Evolutionary conservation across 2,113 vertebrate species (phyloP).

Genomic region (Copsychus sechellarum): DNA sequence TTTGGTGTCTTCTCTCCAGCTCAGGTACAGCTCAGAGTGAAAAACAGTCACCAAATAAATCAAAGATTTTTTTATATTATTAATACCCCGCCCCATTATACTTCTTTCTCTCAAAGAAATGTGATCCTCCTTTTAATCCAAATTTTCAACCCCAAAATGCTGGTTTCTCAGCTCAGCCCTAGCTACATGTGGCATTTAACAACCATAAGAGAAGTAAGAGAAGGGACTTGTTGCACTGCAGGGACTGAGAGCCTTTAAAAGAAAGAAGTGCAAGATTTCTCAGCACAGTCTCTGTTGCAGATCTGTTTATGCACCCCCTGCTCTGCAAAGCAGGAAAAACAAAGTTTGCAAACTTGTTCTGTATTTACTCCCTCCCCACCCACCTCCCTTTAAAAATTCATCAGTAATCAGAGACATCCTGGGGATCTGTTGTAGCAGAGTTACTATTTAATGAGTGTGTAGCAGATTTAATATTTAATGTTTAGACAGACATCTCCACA

Average conservation of each 20-base stretch:
- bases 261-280: neutral
- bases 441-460: constrained; percentile 39
- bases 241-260: neutral
- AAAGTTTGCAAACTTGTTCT: neutral
- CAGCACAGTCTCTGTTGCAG: neutral
- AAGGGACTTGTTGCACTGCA: neutral
- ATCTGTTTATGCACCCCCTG: neutral
- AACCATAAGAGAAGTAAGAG: neutral
- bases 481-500: neutral
- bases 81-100: neutral
- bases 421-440: neutral
- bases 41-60: neutral
- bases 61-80: neutral
- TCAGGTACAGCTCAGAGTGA: neutral
- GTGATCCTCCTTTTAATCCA: neutral
- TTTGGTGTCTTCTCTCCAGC: neutral
- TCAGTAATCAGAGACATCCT: neutral
- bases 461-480: constrained; percentile 5
- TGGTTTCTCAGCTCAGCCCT: neutral
- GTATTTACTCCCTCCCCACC: neutral
- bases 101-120: neutral
- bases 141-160: neutral
- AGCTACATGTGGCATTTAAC: neutral
- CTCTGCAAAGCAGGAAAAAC: neutral
- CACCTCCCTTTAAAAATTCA: constrained; percentile 38